Base-by-base conservation (phyloP, 37 sponge, comb jelly and placozoan species). In the Eunapius fragilis region DNA sequence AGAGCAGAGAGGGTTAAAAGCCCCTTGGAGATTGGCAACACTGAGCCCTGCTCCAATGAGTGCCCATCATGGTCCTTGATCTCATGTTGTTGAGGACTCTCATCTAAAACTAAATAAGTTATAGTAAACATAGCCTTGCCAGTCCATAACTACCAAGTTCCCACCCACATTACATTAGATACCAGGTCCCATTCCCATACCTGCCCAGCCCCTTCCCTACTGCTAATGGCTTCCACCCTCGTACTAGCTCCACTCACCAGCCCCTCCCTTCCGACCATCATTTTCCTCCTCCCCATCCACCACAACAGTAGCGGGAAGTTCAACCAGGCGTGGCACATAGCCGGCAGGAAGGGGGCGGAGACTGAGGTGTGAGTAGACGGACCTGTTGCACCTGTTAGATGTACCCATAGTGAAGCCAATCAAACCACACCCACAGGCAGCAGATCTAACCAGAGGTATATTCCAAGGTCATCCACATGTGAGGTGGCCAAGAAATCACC, bases 401-500 rank as follows among this genome's bases (percentile, higher is more conserved):
- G 47, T 45, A 45, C 7, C 47, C 47, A 45, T 11, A 80, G 71
- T 33, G 71, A 4, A 14, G 72, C 26, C 6, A 32, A 26, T 13
- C 6, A 80, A n/a, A 80, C 34, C 67, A 80, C 80, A 50, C 25
- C 25, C 23, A 5, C 41, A 3, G 6, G 6, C 41, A 41, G 41
- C 41, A 41, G 6, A 41, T 32, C 81, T 75, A 34, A 94, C 99
- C 99, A 98, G 32, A 98, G 79, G 75, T 90, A 97, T 38, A 98
- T 88, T 0, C 97, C 97, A 9, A 93, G 82, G 50, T 95, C 93
- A 75, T 97, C 97, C 14, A 87, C 92, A 47, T 93, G 95, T 19
- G 96, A 92, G 48, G 96, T 93, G 9, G 89, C 96, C 28, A 98
- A 82, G 70, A 87, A 91, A 74, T 97, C 96, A 28, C 92, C 90